Conservation (phyloP, 2,888 invertebrate species). For the Dryobotodes eremita region DNA sequence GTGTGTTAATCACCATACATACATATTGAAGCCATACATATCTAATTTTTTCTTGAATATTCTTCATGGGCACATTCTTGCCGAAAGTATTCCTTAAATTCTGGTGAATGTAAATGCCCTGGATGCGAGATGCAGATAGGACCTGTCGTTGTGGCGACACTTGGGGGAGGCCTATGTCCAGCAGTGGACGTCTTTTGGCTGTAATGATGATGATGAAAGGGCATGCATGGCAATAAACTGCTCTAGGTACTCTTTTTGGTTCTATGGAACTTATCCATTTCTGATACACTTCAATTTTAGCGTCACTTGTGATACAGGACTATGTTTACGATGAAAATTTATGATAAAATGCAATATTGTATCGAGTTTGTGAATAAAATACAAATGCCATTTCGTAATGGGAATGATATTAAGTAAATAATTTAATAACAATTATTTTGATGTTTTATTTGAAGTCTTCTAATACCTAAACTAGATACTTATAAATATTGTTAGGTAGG, state of each 20-base stretch:
- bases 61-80: not conserved
- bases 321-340: not conserved
- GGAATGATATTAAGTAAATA: constrained; percentile 4
- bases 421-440: not conserved
- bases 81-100: not conserved
- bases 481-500: too few relatives aligned
- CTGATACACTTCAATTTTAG: not conserved
- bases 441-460: not conserved
- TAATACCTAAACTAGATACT: not conserved
- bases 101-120: not conserved
- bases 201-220: not conserved
- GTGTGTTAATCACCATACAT: too few relatives aligned
- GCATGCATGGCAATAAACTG: not conserved
- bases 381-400: not conserved
- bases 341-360: constrained; percentile 1
- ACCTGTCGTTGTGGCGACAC: not conserved
- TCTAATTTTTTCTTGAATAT: not conserved
- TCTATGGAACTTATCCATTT: not conserved
- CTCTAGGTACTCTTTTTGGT: not conserved
- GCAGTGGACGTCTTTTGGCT: not conserved
- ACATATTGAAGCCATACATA: too few relatives aligned
- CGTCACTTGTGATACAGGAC: not conserved
- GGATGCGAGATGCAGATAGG: not conserved
- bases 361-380: not conserved
- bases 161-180: not conserved